Conservation (phyloP, 2,888 invertebrate species). For the Tineola bisselliella region DNA sequence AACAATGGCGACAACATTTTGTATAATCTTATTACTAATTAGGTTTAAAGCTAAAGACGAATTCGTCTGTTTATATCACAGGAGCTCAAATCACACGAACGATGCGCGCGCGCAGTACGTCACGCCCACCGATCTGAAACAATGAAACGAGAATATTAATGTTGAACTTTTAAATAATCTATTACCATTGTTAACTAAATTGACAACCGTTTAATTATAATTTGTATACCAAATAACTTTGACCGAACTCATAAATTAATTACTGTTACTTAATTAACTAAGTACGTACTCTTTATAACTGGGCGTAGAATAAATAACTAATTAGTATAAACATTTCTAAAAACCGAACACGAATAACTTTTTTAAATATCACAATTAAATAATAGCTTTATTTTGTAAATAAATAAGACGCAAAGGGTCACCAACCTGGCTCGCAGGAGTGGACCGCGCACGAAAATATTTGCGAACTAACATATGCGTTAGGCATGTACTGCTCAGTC, state of each 20-base stretch:
- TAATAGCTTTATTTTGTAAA: too few species aligned
- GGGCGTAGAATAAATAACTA: background rate
- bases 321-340: background rate
- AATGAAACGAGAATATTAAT: constrained; percentile 22
- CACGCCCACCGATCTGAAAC: constrained; percentile 64
- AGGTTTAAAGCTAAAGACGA: constrained; percentile 65
- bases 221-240: background rate
- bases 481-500: constrained; percentile 23
- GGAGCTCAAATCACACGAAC: constrained; percentile 65
- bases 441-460: background rate
- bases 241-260: background rate
- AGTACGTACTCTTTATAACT: background rate
- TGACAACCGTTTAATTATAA: constrained; percentile 1
- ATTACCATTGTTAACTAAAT: background rate
- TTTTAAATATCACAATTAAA: constrained; percentile 17
- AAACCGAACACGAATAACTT: background rate
- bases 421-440: constrained; percentile 30
- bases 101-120: constrained; percentile 51
- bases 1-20: constrained; percentile 52
- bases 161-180: constrained; percentile 9
- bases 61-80: constrained; percentile 67
- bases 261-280: background rate
- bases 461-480: background rate
- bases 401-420: constrained; percentile 29
- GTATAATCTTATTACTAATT: constrained; percentile 50